Evolutionary conservation across 2,888 invertebrate genomes (phyloP), one percentile per base, ranked within the genome.

Genomic region (Cybosia mesomella): DNA sequence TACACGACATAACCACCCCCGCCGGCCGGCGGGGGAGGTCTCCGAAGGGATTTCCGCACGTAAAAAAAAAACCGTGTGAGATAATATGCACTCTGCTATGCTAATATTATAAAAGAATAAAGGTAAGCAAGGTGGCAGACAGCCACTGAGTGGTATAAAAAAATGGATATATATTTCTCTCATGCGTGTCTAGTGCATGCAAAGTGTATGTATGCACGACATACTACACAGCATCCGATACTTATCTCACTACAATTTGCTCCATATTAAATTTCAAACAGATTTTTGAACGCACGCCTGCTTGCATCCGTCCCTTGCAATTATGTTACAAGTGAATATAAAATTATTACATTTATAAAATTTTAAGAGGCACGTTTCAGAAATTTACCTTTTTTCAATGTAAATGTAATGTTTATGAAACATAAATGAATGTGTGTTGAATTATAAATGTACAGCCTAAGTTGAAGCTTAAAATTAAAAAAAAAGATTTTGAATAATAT

Each of bases 201-300:
- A 63, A 34, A 63, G 22, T 36, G 54, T 18, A 54, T 62, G 63
- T 22, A 63, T 32, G 34, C 54, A 53, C 36, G 39, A 24, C 49
- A 55, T 36, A 15, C 21, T 34, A 59, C 53, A 63, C 66, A 63
- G 54, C 77, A 67, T 69, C 60, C 22, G 68, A 86, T 89, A 85
- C 87, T 82, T 85, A 85, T 83, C 80, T 80, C 64, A 72, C 81
- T 88, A 83, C 84, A 87, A 83, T 83, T 81, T 79, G 87, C 85
- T 81, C 87, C 86, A 89, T 93, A 92, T 93, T 93, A 90, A 87
- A 92, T 91, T 92, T 90, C 91, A 89, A 89, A 90, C 87, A 84
- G 87, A 90, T 90, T 89, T 87, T 84, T 84, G 82, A 58, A 84
- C 79, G 81, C 87, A 79, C 81, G 85, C 84, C 80, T 74, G 73